phyloP scores from a whole-genome alignment of 2,888 invertebrate genomes.

The Diaprepes abbreviatus region DNA sequence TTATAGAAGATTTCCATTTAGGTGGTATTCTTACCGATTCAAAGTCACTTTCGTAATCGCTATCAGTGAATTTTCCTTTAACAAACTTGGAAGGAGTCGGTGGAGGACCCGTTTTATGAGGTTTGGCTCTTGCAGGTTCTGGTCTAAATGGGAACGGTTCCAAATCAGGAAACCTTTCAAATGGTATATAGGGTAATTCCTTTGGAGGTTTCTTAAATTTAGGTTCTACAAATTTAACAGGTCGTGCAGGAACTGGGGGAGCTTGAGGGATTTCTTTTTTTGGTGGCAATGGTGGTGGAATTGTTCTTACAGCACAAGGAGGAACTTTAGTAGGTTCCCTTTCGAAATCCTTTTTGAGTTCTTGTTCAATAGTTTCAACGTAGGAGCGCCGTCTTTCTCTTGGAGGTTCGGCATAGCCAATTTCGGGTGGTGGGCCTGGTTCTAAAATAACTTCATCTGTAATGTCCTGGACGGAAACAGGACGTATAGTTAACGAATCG shows the following conservation, averaged over 20 bases:
- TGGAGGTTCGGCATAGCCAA: constrained; percentile 74
- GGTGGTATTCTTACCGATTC: constrained; percentile 67
- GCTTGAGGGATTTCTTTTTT: constrained; percentile 67
- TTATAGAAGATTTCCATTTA: constrained; percentile 76
- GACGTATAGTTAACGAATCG: constrained; percentile 59
- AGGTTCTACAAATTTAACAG: constrained; percentile 56
- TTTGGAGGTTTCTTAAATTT: constrained; percentile 56
- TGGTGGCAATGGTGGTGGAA: constrained; percentile 69
- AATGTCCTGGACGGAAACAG: constrained; percentile 67
- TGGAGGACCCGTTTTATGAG: constrained; percentile 68
- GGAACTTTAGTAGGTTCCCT: constrained; percentile 71
- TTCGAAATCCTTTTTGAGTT: constrained; percentile 69
- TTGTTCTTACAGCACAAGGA: constrained; percentile 71
- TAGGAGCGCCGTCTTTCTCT: constrained; percentile 70
- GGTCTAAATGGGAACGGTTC: constrained; percentile 70
- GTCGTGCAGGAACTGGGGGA: constrained; percentile 65
- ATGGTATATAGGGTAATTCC: constrained; percentile 60
- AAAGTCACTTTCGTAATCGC: constrained; percentile 79
- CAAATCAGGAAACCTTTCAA: constrained; percentile 67
- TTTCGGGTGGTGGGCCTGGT: constrained; percentile 78
- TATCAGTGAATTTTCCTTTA: constrained; percentile 73
- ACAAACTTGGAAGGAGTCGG: constrained; percentile 73
- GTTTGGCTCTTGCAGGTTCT: constrained; percentile 66
- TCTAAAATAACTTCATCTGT: constrained; percentile 71
- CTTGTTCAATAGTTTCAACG: constrained; percentile 73